These are phyloP conservation scores for Phaenicophaeus curvirostris DNA, from an alignment of 2,797 vertebrate species.

Conservation along the genomic window DNA sequence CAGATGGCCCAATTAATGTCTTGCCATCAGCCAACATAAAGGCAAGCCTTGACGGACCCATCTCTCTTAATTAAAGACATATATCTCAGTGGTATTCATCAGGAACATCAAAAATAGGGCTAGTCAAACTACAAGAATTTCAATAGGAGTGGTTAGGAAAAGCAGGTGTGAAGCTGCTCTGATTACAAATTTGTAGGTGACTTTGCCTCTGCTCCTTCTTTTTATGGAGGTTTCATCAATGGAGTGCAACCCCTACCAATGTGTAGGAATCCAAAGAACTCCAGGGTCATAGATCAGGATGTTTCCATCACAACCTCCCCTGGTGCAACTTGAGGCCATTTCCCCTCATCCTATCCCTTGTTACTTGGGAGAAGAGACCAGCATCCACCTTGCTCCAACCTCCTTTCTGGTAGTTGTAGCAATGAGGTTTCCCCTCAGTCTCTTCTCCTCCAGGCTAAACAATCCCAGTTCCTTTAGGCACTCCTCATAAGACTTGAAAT, in stretches of 20 bases:
- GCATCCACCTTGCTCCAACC: too few relatives aligned
- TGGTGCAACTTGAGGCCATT: too few relatives aligned
- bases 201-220: not conserved
- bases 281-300: too few relatives aligned
- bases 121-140: not conserved
- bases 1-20: not conserved
- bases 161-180: not conserved
- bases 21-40: not conserved
- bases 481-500: not conserved
- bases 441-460: too few relatives aligned
- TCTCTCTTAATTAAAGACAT: not conserved
- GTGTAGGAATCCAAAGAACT: too few relatives aligned
- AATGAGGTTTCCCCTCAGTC: too few relatives aligned
- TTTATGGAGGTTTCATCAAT: not conserved
- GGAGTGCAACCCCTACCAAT: too few relatives aligned
- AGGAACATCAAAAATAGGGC: rapidly evolving
- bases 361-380: too few relatives aligned
- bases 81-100: not conserved
- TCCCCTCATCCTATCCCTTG: too few relatives aligned
- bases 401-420: too few relatives aligned
- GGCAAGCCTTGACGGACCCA: not conserved
- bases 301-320: too few relatives aligned
- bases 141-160: not conserved
- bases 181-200: not conserved
- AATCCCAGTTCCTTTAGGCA: too few relatives aligned